Evolutionary conservation across 1,140 invertebrate species (phyloP), one percentile per base, ranked within the genome.

Genomic region (Camponotus floridanus): DNA sequence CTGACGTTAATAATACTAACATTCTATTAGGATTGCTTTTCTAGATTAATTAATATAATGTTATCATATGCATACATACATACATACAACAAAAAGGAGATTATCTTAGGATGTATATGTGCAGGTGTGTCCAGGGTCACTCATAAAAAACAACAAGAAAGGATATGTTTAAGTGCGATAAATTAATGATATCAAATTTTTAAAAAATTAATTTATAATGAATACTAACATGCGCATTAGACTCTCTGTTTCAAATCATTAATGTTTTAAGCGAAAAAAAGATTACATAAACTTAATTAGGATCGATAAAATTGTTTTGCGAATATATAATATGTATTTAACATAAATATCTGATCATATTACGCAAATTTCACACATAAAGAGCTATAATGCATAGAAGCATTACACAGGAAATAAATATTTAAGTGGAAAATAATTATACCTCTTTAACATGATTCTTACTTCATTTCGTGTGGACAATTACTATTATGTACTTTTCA

Each of bases 51-150:
- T 74, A 74, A 36, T 74, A 45, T 76, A 42, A 61, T 11, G 1
- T 64, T 21, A 65, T 57, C 51, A 51, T 51, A 51, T 3, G 7
- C 18, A 21, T 18, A 26, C 26, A 26, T 26, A 26, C 26, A 59
- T 8, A 39, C 39, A 21, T 0, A 21, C 36, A 33, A 36, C 1
- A 2, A 36, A 48, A 62, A 48, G 42, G 6, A 36, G 42, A 65
- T 45, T 76, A 68, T 36, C 39, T 31, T 88, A 86, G 21, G 57
- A 80, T 71, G n/a, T 11, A 51, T 45, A 48, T 65, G 33, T 86
- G 62, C 33, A 55, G 11, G 76, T 26, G 76, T 51, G 76, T 55
- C 31, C 21, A 67, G 33, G 31, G 62, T 67, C 48, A n/a, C n/a
- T 11, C 4, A 48, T 67, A 48, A 67, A 51, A 55, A 21, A 33